Base-by-base conservation (phyloP, 2,888 invertebrate species). In the Plagodis pulveraria region DNA sequence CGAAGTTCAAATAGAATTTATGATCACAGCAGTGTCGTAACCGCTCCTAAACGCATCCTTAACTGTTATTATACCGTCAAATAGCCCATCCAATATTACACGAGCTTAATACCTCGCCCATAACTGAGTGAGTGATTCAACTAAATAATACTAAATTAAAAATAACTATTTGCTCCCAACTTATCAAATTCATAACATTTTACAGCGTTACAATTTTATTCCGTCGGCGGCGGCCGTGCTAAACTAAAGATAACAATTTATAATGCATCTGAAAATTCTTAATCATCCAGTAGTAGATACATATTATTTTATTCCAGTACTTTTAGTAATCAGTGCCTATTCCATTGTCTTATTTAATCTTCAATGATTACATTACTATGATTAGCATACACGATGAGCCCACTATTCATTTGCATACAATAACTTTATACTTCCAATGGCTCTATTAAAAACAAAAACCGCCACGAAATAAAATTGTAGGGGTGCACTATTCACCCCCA, bases 81-180 rank as follows among this genome's bases (percentile, higher is more conserved):
- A 33, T 22, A 42, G n/a, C 38, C 8, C 41, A 32, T 22, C 6
- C 22, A 50, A 34, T 55, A 45, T 46, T 50, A 50, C 32, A 45
- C 54, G 41, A 46, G n/a, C 32, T 50, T 42, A 36, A 54, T 48
- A 51, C 42, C 45, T 34, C 45, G 50, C 38, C 36, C 34, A 40
- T 57, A 47, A 33, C 48, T 35, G 47, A 63, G 47, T 35, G 47
- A 63, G 47, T 63, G 57, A 64, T 59, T 45, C 22, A 52, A 65
- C 48, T 62, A 63, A 71, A 64, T 56, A 62, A 41, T 66, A 62
- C 62, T 61, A 65, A 63, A 63, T 62, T 57, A 57, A 66, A 64
- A 40, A 56, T 67, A 68, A 68, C 61, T 64, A 64, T 64, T 64
- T 68, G 70, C 64, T 69, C 66, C 67, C 65, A 72, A 73, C 60